Evolutionary conservation across 2,113 vertebrate genomes (phyloP).

Genomic region (Rhadina sibilatrix): DNA sequence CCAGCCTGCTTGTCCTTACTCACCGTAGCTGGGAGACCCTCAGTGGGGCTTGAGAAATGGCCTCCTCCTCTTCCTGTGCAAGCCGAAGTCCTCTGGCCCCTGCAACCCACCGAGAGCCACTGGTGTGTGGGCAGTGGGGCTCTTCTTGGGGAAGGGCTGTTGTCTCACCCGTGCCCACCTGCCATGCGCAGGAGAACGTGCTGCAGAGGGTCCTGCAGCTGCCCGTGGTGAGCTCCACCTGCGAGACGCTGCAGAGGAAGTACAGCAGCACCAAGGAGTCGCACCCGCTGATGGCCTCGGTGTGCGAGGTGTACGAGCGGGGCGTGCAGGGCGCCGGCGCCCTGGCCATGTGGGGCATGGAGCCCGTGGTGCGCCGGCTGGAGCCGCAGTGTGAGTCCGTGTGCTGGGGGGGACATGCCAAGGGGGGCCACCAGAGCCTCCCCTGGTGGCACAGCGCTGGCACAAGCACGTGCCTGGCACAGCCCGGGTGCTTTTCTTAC

Average conservation of each 20-base stretch:
- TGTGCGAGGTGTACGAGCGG: conserved; percentile 76
- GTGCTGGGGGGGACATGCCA: fast-evolving
- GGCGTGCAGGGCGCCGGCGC: conserved; percentile 68
- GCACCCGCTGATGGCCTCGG: conserved; percentile 71
- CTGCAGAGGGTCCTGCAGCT: conserved; percentile 77
- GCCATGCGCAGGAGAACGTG: conserved; percentile 62
- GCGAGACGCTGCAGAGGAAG: conserved; percentile 69
- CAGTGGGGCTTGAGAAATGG: not conserved
- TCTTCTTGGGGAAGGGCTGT: not conserved
- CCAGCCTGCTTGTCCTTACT: not conserved
- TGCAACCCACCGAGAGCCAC: too few relatives aligned
- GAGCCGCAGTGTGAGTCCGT: conserved; percentile 78
- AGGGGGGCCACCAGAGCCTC: not conserved
- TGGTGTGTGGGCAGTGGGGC: fast-evolving
- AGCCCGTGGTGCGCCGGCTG: conserved; percentile 76
- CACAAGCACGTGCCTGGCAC: not conserved
- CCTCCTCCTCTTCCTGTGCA: not conserved
- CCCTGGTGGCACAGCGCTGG: not conserved
- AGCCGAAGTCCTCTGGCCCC: not conserved
- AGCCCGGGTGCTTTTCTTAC: not conserved
- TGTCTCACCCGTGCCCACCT: not conserved
- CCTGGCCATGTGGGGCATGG: conserved; percentile 73
- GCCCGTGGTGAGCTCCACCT: conserved; percentile 74
- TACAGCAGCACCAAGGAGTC: conserved; percentile 78
- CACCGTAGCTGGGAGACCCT: not conserved